These are phyloP conservation scores for Notolepis coatsorum DNA, from an alignment of 2,797 vertebrate genomes.

Conservation along the genomic window DNA sequence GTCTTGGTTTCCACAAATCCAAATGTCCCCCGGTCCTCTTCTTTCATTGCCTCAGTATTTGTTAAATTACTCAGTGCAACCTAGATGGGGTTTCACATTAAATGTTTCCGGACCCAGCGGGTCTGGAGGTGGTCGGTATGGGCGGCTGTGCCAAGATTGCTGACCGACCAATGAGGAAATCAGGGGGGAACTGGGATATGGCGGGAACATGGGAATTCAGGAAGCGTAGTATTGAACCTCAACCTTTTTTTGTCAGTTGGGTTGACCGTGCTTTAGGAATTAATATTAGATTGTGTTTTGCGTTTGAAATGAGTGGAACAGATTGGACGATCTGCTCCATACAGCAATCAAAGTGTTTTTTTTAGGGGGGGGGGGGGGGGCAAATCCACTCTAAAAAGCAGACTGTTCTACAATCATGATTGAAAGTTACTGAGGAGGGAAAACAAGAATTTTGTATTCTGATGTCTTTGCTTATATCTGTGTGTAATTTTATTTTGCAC, in stretches of 20 bases:
- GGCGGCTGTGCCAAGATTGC: neutral
- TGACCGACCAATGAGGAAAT: neutral
- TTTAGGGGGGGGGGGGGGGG: too few relatives aligned
- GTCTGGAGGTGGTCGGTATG: neutral
- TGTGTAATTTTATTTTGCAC: conserved; percentile 78
- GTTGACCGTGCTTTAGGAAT: neutral
- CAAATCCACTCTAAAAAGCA: conserved; percentile 18
- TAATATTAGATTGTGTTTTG: neutral
- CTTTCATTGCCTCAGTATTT: neutral
- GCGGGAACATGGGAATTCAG: neutral
- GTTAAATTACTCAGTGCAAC: neutral
- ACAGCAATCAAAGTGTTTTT: neutral
- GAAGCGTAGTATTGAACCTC: neutral
- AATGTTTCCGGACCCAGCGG: neutral
- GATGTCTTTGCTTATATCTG: conserved; percentile 74
- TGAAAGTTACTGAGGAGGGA: conserved; percentile 34
- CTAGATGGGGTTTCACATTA: neutral
- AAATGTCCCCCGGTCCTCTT: neutral
- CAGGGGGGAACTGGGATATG: neutral
- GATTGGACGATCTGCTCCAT: neutral
- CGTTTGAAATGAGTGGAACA: neutral
- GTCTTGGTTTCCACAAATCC: neutral
- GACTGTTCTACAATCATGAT: conserved; percentile 58
- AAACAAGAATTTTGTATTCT: conserved; percentile 65
- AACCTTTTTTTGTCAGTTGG: neutral